A percentile compares a stretch with the other conserved stretches of the same genome.
These are phyloP conservation scores for Drosophila nikananu DNA, from an alignment of 1,140 invertebrate species.

Conservation along the genomic window DNA sequence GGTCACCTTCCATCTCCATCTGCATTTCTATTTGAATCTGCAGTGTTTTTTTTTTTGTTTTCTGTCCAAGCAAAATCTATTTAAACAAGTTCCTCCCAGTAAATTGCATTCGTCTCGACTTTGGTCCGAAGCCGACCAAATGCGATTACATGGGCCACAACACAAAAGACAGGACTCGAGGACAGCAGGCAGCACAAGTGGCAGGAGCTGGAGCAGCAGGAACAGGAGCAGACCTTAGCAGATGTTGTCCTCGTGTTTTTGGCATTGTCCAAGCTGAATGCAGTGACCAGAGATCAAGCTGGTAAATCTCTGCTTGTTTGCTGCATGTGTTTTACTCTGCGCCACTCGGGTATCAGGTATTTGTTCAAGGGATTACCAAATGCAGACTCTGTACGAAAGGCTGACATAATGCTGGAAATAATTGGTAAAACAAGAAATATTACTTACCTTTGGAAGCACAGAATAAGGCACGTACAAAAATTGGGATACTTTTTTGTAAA, in stretches of 20 bases:
- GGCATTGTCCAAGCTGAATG: constrained; percentile 46
- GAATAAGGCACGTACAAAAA: background rate
- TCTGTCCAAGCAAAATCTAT: constrained; percentile 47
- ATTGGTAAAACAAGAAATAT: constrained; percentile 3
- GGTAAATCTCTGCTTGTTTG: constrained; percentile 38
- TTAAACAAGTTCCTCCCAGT: constrained; percentile 58
- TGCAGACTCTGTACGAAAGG: constrained; percentile 28
- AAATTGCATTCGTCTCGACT: constrained; percentile 72
- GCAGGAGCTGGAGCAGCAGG: background rate
- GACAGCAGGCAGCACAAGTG: background rate
- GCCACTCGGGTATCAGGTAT: constrained; percentile 37
- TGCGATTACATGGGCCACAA: constrained; percentile 69
- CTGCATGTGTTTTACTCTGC: constrained; percentile 36
- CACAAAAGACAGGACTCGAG: constrained; percentile 35
- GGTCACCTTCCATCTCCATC: constrained; percentile 24
- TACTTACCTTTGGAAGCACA: background rate
- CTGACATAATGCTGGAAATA: constrained; percentile 29
- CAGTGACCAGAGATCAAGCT: constrained; percentile 49
- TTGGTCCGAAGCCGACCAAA: constrained; percentile 51
- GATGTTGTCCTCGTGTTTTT: constrained; percentile 30
- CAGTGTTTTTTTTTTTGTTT: constrained; percentile 45
- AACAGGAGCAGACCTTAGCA: constrained; percentile 35
- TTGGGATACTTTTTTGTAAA: background rate
- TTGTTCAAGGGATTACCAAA: constrained; percentile 29
- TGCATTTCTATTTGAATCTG: constrained; percentile 47